Percentiles rank a stretch among this genome's conserved stretches.
Conservation (phyloP, 1,140 invertebrate genomes). For the Zaprionus capensis region DNA sequence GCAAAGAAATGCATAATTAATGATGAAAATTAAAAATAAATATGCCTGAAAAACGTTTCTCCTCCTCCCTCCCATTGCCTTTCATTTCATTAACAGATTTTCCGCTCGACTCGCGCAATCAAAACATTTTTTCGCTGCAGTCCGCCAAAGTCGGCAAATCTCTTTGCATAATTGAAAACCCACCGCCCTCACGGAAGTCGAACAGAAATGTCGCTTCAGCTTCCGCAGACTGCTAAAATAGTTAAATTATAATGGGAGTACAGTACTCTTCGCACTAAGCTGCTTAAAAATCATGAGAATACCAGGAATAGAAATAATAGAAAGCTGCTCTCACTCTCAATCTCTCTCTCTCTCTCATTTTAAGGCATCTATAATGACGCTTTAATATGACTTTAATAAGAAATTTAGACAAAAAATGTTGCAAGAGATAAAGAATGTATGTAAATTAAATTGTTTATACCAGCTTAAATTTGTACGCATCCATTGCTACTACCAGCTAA, state of each 20-base stretch:
- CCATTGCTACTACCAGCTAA: not conserved
- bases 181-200: slow-evolving; percentile 47
- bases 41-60: slow-evolving; percentile 40
- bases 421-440: not conserved
- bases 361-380: too few relatives aligned
- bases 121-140: slow-evolving; percentile 34
- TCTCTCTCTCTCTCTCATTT: too few relatives aligned
- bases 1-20: slow-evolving; percentile 75
- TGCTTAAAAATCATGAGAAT: not conserved
- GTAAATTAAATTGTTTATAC: slow-evolving; percentile 2
- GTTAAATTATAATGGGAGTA: not conserved
- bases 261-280: not conserved
- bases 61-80: not conserved
- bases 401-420: not conserved
- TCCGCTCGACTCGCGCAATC: slow-evolving; percentile 20
- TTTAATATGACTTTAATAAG: not conserved
- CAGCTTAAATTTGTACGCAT: not conserved
- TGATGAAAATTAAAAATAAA: slow-evolving; percentile 76
- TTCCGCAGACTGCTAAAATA: slow-evolving; percentile 57
- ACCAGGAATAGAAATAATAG: not conserved
- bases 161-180: slow-evolving; percentile 74
- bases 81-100: slow-evolving; percentile 34
- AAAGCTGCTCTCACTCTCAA: not conserved
- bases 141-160: slow-evolving; percentile 52
- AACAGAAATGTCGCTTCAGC: slow-evolving; percentile 58